These are phyloP conservation scores for Drosophila punjabiensis DNA, from an alignment of 1,140 invertebrate species.

Conservation along the genomic window DNA sequence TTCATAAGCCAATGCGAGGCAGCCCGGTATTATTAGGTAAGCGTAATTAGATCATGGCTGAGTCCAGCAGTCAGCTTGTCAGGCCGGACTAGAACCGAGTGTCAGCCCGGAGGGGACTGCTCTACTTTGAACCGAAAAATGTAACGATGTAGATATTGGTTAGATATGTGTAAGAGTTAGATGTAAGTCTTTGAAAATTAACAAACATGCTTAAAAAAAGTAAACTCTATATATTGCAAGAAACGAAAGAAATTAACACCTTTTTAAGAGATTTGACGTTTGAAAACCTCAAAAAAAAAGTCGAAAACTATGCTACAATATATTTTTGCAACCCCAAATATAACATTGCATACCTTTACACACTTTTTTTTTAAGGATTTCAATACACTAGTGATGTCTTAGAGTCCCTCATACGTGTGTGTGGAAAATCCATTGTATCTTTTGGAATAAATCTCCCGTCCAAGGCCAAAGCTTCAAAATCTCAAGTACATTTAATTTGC, in stretches of 20 bases:
- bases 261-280: neutral
- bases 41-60: slow-evolving; percentile 20
- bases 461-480: slow-evolving; percentile 1
- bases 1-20: slow-evolving; percentile 2
- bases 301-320: neutral
- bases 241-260: neutral
- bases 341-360: neutral
- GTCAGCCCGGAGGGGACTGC: neutral
- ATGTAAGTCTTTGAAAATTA: neutral
- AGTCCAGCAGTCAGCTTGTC: neutral
- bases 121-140: neutral
- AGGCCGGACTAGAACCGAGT: neutral
- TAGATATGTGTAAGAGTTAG: neutral
- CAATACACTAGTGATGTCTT: neutral
- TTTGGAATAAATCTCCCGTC: neutral
- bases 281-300: neutral
- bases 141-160: neutral
- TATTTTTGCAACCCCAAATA: neutral
- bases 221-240: too few species aligned
- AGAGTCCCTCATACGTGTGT: neutral
- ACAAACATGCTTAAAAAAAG: neutral
- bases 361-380: too few species aligned
- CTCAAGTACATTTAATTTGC: slow-evolving; percentile 4
- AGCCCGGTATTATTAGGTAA: slow-evolving; percentile 11
- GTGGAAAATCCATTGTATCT: neutral